These are phyloP conservation scores for Hypanus sabinus DNA, from an alignment of 2,113 vertebrate genomes.

Conservation along the genomic window DNA sequence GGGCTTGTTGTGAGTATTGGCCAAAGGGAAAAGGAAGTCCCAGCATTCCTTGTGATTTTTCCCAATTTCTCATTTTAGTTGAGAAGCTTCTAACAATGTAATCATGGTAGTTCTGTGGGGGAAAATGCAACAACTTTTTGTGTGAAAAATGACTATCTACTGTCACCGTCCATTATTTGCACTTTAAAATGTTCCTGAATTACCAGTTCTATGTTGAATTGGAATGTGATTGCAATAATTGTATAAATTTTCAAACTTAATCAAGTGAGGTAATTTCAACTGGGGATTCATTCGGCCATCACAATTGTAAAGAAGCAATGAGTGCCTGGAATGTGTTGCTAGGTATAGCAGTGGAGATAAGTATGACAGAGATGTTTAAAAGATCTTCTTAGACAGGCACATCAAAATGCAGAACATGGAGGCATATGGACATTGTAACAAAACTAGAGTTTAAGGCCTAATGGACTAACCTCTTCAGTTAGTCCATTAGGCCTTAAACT, in stretches of 20 bases:
- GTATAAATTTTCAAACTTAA: background rate
- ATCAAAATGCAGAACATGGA: too few relatives aligned
- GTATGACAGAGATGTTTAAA: too few relatives aligned
- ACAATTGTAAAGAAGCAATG: background rate
- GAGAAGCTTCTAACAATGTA: background rate
- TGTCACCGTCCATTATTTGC: background rate
- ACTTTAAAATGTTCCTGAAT: too few relatives aligned
- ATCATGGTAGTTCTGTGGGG: background rate
- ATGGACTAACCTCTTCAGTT: too few relatives aligned
- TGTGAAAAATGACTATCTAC: background rate
- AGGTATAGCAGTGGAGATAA: too few relatives aligned
- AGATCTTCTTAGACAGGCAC: too few relatives aligned
- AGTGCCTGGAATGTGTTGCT: too few relatives aligned
- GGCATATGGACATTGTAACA: too few relatives aligned
- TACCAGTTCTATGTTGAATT: background rate
- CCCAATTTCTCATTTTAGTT: background rate
- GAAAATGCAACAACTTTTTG: background rate
- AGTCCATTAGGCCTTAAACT: too few relatives aligned
- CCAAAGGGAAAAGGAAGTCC: background rate
- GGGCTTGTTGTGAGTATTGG: background rate
- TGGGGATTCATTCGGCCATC: background rate
- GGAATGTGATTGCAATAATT: background rate
- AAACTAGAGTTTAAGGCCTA: too few relatives aligned
- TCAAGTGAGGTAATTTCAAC: background rate
- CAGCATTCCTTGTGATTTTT: background rate